Evolutionary conservation across 2,797 vertebrate genomes (phyloP).

Genomic region (Champsocephalus gunnari): DNA sequence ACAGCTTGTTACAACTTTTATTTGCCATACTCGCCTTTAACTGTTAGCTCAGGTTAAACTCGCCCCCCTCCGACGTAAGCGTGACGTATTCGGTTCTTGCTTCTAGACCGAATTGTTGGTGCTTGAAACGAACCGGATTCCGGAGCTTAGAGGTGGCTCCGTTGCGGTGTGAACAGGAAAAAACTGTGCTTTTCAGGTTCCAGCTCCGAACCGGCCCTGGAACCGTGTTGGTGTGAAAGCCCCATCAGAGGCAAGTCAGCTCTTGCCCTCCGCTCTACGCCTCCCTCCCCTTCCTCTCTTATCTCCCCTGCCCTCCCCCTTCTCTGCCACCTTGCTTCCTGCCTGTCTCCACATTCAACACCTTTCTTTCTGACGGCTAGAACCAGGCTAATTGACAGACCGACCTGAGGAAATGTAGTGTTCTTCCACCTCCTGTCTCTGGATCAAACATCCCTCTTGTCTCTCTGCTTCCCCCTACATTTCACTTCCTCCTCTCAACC

Average conservation of each 20-base stretch:
- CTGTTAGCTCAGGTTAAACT: too few species aligned
- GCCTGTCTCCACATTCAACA: constrained; percentile 45
- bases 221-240: too few species aligned
- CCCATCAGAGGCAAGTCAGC: constrained; percentile 27
- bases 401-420: constrained; percentile 64
- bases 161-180: too few species aligned
- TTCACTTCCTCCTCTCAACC: neutral
- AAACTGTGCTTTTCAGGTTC: too few species aligned
- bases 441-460: constrained; percentile 61
- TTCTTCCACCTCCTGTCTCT: constrained; percentile 55
- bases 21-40: too few species aligned
- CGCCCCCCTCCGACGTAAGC: too few species aligned
- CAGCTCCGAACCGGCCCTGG: too few species aligned
- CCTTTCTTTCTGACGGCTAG: constrained; percentile 42
- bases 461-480: constrained; percentile 30
- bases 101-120: too few species aligned
- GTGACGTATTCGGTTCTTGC: too few species aligned
- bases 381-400: constrained; percentile 77
- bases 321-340: constrained; percentile 16
- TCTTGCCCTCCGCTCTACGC: constrained; percentile 1
- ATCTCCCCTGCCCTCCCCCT: constrained; percentile 23
- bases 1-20: too few species aligned
- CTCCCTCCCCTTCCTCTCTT: constrained; percentile 30
- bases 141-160: too few species aligned
- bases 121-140: too few species aligned